Evolutionary conservation across 2,113 vertebrate genomes (phyloP).

Genomic region (Melanostigma gelatinosum): DNA sequence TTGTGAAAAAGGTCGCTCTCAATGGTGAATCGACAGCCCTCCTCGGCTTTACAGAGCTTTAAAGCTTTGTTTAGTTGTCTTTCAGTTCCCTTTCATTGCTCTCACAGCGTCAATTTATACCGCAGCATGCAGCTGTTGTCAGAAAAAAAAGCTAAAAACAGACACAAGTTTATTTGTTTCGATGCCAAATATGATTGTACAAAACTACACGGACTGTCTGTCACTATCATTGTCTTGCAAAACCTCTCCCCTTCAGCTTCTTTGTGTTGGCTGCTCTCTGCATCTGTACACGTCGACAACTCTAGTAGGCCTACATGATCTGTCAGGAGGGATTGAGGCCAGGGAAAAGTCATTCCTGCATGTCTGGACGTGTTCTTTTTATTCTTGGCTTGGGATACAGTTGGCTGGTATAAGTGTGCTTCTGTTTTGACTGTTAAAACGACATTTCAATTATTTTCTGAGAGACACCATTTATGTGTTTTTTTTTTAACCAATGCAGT

Average conservation of each 20-base stretch:
- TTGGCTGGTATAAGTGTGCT: not conserved
- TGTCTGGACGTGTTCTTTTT: slow-evolving; percentile 25
- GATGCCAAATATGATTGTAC: slow-evolving; percentile 37
- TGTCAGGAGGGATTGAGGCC: slow-evolving; percentile 37
- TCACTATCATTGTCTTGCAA: slow-evolving; percentile 5
- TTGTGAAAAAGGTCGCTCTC: not conserved
- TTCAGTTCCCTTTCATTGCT: not conserved
- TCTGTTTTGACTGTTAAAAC: slow-evolving; percentile 14
- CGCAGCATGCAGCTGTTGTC: not conserved
- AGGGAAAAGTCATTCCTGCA: slow-evolving; percentile 40
- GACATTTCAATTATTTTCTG: not conserved
- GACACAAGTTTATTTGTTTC: slow-evolving; percentile 12
- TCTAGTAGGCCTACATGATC: slow-evolving; percentile 16
- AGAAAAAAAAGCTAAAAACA: not conserved
- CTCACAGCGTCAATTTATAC: not conserved
- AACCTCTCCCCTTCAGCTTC: slow-evolving; percentile 31
- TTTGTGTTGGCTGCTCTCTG: slow-evolving; percentile 41
- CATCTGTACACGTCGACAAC: slow-evolving; percentile 55
- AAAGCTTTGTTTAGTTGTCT: not conserved
- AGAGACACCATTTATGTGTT: not conserved
- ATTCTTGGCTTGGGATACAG: slow-evolving; percentile 3
- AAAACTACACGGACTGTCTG: slow-evolving; percentile 21
- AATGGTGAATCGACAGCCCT: not conserved
- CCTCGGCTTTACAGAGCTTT: not conserved
- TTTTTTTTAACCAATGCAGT: not conserved